Evolutionary conservation across 2,797 vertebrate species (phyloP), one percentile per base, ranked within the genome.

Genomic region (Halcyon chelicuti): DNA sequence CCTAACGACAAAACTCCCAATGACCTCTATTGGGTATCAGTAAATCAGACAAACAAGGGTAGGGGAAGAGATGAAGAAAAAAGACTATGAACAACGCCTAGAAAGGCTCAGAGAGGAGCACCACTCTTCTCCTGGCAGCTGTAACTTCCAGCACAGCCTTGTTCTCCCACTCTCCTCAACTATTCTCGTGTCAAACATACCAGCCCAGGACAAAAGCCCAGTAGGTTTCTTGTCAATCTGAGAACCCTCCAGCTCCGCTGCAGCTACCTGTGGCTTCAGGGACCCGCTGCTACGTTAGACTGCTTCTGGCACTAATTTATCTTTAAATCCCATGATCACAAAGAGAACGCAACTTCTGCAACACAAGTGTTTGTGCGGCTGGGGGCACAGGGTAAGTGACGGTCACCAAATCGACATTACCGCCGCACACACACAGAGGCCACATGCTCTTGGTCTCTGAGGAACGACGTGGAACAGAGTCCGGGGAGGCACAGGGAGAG

Each of bases 241-340:
- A 44, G n/a, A 57, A 29, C 29, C 47, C 42, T 13, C 9, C 62
- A 42, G n/a, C 57, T 33, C 33, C 25, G 37, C 51, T 15, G 25
- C 0, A 0, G 54, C 10, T 4, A 54, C 37, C 78, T 33, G 78
- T 0, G 3, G 77, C 81, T 46, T 20, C 3, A 1, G 78, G 40
- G 40, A 40, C 23, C 26, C 35, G 3, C 46, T 19, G 12, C 10
- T 5, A 1, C 4, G 0, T 7, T 9, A 25, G 0, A 5, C 25
- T 2, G 21, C 54, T 49, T 26, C 4, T 9, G 2, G 26, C 12
- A 13, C 31, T 21, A 28, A 49, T 10, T 29, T 8, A n/a, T 5
- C 39, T 28, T 44, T 55, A 25, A 4, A 55, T 42, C 37, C 33
- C 3, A 1, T 1, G 12, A 6, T 0, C 10, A 26, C 22, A 52